Evolutionary conservation across 2,888 invertebrate species (phyloP).

Genomic region (Cephus pulcher): DNA sequence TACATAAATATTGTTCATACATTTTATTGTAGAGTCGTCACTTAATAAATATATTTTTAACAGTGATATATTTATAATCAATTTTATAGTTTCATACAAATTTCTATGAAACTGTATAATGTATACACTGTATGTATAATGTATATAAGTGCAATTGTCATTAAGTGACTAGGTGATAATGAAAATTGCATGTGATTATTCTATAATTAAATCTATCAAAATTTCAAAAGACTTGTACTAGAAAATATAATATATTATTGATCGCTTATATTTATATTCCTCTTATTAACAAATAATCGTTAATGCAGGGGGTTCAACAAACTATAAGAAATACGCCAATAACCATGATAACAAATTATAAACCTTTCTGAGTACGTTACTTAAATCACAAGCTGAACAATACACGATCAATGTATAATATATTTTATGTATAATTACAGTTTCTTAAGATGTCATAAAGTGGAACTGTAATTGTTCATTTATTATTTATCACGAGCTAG

Average conservation of each 20-base stretch:
- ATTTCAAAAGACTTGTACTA: background rate
- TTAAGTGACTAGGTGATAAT: background rate
- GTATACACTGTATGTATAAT: background rate
- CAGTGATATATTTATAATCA: constrained; percentile 8
- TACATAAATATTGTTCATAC: constrained; percentile 9
- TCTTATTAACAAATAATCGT: background rate
- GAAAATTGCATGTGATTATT: background rate
- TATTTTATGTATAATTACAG: background rate
- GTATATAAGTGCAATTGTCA: background rate
- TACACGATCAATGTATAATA: background rate
- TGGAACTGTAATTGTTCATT: background rate
- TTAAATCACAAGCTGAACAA: background rate
- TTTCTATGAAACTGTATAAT: background rate
- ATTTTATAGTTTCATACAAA: background rate
- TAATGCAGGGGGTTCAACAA: background rate
- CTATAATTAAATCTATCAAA: background rate
- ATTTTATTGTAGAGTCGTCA: constrained; percentile 33
- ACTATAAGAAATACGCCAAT: background rate
- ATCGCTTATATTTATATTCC: background rate
- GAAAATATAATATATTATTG: background rate
- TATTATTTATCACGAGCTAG: background rate
- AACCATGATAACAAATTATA: background rate
- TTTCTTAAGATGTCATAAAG: background rate
- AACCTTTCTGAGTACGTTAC: background rate
- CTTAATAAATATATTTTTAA: constrained; percentile 10